phyloP scores from a whole-genome alignment of 2,797 vertebrate genomes.

The Ctenochaetus hawaiiensis region DNA sequence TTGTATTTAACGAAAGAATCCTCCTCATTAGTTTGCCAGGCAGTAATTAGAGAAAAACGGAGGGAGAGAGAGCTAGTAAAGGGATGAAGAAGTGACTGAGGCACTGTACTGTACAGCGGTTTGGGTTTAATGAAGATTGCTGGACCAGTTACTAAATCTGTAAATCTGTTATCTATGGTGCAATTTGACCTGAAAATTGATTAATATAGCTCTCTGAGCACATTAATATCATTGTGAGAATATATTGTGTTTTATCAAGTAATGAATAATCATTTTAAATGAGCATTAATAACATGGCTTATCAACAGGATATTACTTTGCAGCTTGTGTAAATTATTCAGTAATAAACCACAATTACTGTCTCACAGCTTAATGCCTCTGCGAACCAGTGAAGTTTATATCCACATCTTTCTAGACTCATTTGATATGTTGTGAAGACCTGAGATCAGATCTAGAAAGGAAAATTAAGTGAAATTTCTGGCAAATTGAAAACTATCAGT shows the following conservation, averaged over 20 bases:
- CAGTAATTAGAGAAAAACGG: constrained; percentile 66
- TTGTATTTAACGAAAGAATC: constrained; percentile 70
- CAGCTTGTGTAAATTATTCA: not conserved
- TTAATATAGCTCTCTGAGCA: constrained; percentile 3
- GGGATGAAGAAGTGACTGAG: constrained; percentile 51
- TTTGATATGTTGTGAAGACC: no score
- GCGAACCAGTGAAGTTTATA: no score
- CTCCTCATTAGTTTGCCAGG: constrained; percentile 71
- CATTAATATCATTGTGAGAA: not conserved
- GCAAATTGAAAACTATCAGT: no score
- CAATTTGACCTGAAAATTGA: not conserved
- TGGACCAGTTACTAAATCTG: not conserved
- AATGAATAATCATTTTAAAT: not conserved
- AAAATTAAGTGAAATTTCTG: no score
- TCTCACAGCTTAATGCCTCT: no score
- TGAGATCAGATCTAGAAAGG: no score
- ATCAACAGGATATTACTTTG: not conserved
- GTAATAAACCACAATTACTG: not conserved
- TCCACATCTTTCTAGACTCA: no score
- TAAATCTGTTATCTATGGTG: not conserved
- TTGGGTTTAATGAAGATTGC: constrained; percentile 12
- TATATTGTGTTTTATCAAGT: no score
- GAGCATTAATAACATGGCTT: not conserved
- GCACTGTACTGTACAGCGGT: constrained; percentile 11
- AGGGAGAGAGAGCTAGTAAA: constrained; percentile 8